Percentiles rank a stretch among this genome's conserved stretches.
Evolutionary conservation across 2,797 vertebrate genomes (phyloP).

Genomic region (Neopelma chrysocephalum): DNA sequence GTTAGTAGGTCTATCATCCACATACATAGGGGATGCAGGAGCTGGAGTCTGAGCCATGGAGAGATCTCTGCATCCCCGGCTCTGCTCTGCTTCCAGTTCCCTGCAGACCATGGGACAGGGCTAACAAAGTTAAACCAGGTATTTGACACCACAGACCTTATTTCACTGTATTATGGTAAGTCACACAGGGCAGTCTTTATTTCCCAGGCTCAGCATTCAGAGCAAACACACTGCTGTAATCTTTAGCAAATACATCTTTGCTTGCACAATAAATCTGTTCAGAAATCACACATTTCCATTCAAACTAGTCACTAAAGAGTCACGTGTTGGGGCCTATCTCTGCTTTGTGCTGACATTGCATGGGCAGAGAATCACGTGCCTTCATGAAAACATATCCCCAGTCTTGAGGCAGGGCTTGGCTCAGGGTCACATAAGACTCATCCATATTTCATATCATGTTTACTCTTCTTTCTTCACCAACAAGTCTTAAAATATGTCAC

Average conservation of each 20-base stretch:
- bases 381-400: conserved; percentile 9
- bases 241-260: conserved; percentile 59
- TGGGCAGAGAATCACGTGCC: background rate
- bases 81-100: background rate
- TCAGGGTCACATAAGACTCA: background rate
- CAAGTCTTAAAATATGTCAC: background rate
- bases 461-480: conserved; percentile 1
- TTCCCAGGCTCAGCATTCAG: conserved; percentile 6
- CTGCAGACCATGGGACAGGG: background rate
- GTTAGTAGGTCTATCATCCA: fast-evolving
- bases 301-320: conserved; percentile 17
- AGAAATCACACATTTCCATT: conserved; percentile 51
- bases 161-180: background rate
- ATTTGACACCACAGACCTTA: background rate
- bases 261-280: conserved; percentile 56
- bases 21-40: background rate
- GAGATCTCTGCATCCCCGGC: background rate
- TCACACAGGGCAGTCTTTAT: background rate
- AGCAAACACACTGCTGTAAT: background rate
- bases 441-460: background rate
- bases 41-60: background rate
- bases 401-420: background rate
- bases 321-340: conserved; percentile 45
- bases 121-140: background rate
- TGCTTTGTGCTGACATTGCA: conserved; percentile 35